Evolutionary conservation across 2,797 vertebrate species (phyloP).

Genomic region (Tenualosa thibaudeaui): DNA sequence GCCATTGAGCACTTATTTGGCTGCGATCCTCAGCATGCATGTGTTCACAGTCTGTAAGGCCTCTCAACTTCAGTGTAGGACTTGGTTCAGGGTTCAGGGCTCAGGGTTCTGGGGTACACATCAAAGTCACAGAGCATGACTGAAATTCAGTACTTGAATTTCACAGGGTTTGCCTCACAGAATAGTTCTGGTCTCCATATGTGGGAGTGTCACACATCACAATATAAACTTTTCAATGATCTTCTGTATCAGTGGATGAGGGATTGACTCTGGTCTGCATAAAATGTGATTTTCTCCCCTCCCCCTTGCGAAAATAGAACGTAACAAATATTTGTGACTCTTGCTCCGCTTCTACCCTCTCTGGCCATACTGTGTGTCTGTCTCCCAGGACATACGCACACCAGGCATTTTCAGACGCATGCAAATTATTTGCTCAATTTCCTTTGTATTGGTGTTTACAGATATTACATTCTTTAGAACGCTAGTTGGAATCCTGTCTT

Average conservation of each 20-base stretch:
- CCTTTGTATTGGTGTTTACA: neutral
- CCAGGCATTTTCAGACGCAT: neutral
- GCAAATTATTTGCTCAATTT: neutral
- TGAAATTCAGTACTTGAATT: conserved; percentile 34
- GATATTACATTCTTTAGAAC: neutral
- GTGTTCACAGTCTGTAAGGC: conserved; percentile 14
- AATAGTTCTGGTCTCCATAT: too few species aligned
- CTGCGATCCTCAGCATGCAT: neutral
- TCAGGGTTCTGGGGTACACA: conserved; percentile 11
- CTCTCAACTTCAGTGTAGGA: conserved; percentile 32
- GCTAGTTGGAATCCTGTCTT: neutral
- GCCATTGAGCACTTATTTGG: conserved; percentile 29
- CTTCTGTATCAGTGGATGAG: too few species aligned
- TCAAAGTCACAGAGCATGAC: conserved; percentile 37
- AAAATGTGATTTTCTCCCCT: too few species aligned
- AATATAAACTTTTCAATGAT: too few species aligned
- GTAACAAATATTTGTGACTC: too few species aligned
- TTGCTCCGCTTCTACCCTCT: too few species aligned
- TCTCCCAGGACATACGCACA: neutral
- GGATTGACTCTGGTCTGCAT: too few species aligned
- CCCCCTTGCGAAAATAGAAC: too few species aligned
- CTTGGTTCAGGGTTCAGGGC: neutral
- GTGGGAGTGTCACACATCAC: too few species aligned
- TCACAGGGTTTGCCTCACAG: neutral
- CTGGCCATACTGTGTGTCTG: neutral